Evolutionary conservation across 2,888 invertebrate genomes (phyloP).

Genomic region (Ariolimax columbianus): DNA sequence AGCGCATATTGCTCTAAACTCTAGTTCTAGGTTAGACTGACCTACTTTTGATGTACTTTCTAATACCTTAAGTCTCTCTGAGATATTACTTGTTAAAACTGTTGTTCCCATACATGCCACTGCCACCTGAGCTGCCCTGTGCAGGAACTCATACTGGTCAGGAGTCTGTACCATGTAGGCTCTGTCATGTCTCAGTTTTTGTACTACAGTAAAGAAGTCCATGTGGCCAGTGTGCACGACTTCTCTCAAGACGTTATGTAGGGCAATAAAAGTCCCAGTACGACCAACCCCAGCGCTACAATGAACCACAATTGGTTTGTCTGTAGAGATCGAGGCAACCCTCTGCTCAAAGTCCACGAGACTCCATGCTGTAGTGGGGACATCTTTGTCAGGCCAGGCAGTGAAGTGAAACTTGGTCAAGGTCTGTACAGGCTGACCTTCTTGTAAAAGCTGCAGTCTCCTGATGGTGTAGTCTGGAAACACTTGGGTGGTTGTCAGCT

Average conservation of each 20-base stretch:
- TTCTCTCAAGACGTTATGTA: neutral
- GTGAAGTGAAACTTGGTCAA: conserved; percentile 11
- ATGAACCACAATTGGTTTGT: conserved; percentile 13
- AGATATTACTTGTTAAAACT: neutral
- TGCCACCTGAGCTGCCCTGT: conserved; percentile 18
- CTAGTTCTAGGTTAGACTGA: neutral
- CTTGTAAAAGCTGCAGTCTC: neutral
- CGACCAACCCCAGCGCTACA: conserved; percentile 17
- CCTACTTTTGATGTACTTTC: neutral
- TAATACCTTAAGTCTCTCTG: neutral
- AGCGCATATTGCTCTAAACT: neutral
- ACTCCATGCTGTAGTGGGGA: conserved; percentile 16
- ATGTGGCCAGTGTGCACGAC: neutral
- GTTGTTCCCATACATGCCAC: neutral
- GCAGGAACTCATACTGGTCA: conserved; percentile 9
- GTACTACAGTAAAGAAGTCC: conserved; percentile 5
- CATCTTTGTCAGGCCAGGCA: conserved; percentile 21
- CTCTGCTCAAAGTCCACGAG: conserved; percentile 7
- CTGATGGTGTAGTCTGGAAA: conserved; percentile 20
- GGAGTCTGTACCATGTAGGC: neutral
- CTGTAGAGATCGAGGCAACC: neutral
- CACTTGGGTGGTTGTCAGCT: conserved; percentile 17
- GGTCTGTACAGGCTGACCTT: neutral
- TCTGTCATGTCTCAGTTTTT: conserved; percentile 4
- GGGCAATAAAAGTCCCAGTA: conserved; percentile 9